phyloP scores from a whole-genome alignment of 37 sponge, comb jelly and placozoan species.

The Haliclona indistincta region DNA sequence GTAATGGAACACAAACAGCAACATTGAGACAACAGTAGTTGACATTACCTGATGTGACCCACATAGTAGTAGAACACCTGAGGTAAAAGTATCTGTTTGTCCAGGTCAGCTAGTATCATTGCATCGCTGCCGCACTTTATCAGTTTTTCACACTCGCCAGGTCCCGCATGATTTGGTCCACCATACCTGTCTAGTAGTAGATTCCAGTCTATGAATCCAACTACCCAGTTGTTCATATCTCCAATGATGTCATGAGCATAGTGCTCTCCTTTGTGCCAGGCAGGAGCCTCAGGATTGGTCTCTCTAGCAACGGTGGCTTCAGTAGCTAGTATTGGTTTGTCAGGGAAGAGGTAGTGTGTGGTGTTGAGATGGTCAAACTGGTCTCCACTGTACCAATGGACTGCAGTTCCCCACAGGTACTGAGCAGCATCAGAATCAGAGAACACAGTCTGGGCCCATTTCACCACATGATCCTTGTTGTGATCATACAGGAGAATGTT shows the following conservation, averaged over 20 bases:
- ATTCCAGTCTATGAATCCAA: slow-evolving; percentile 89
- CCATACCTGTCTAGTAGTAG: slow-evolving; percentile 69
- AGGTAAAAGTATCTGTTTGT: slow-evolving; percentile 62
- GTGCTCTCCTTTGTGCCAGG: slow-evolving; percentile 77
- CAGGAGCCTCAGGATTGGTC: slow-evolving; percentile 54
- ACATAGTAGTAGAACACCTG: slow-evolving; percentile 87
- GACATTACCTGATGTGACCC: slow-evolving; percentile 70
- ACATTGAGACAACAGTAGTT: too few relatives aligned
- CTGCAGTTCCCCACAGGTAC: slow-evolving; percentile 82
- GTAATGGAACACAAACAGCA: too few relatives aligned
- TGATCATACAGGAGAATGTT: slow-evolving; percentile 73
- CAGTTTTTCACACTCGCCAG: slow-evolving; percentile 63
- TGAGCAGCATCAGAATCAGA: slow-evolving; percentile 65
- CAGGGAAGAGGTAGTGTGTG: slow-evolving; percentile 63
- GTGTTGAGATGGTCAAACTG: slow-evolving; percentile 70
- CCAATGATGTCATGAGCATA: slow-evolving; percentile 85
- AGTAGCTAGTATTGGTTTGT: slow-evolving; percentile 74
- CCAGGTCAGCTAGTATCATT: slow-evolving; percentile 71
- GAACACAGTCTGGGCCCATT: slow-evolving; percentile 79
- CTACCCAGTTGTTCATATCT: slow-evolving; percentile 88
- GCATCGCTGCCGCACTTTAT: slow-evolving; percentile 71
- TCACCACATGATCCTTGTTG: slow-evolving; percentile 80
- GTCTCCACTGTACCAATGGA: slow-evolving; percentile 85
- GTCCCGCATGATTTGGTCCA: slow-evolving; percentile 77
- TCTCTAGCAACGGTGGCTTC: slow-evolving; percentile 78